A percentile compares a stretch with the other conserved stretches of the same genome.
Conservation (phyloP, 1,140 invertebrate species). For the Orussus abietinus region DNA sequence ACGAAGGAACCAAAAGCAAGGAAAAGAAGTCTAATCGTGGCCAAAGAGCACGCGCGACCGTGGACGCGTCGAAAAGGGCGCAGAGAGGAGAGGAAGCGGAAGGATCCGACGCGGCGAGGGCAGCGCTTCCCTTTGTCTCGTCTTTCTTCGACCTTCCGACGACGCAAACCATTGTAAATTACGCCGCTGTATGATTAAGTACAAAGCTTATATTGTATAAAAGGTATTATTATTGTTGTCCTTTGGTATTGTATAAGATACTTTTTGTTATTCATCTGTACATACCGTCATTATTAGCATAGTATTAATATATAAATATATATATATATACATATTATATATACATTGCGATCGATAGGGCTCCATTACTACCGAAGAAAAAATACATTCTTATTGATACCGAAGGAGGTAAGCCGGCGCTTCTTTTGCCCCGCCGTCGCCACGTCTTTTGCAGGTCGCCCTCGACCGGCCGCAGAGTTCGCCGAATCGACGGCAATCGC, state of each 20-base stretch:
- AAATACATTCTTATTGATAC: conserved; percentile 54
- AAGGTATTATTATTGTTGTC: conserved; percentile 23
- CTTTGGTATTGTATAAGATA: conserved; percentile 13
- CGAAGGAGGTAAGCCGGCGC: too few relatives aligned
- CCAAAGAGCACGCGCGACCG: conserved; percentile 23
- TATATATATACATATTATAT: too few relatives aligned
- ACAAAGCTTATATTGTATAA: conserved; percentile 30
- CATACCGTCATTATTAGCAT: conserved; percentile 51
- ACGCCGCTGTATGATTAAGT: conserved; percentile 38
- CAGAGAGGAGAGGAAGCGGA: conserved; percentile 9
- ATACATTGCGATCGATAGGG: conserved; percentile 43
- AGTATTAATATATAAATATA: conserved; percentile 49
- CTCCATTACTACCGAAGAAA: conserved; percentile 47
- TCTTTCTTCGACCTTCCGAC: too few relatives aligned
- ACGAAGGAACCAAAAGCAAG: conserved; percentile 40
- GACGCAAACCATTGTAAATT: conserved; percentile 29
- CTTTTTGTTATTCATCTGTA: conserved; percentile 52
- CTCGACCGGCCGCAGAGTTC: too few relatives aligned
- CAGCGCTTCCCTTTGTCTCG: too few relatives aligned
- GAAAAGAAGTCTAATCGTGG: conserved; percentile 28
- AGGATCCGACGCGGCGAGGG: too few relatives aligned
- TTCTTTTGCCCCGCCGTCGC: too few relatives aligned
- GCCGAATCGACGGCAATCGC: too few relatives aligned
- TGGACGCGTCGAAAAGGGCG: conserved; percentile 12
- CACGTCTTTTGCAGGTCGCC: too few relatives aligned